A percentile compares a stretch with the other conserved stretches of the same genome.
Evolutionary conservation across 2,888 invertebrate species (phyloP).

Genomic region (Lepidocyrtoides sp.): DNA sequence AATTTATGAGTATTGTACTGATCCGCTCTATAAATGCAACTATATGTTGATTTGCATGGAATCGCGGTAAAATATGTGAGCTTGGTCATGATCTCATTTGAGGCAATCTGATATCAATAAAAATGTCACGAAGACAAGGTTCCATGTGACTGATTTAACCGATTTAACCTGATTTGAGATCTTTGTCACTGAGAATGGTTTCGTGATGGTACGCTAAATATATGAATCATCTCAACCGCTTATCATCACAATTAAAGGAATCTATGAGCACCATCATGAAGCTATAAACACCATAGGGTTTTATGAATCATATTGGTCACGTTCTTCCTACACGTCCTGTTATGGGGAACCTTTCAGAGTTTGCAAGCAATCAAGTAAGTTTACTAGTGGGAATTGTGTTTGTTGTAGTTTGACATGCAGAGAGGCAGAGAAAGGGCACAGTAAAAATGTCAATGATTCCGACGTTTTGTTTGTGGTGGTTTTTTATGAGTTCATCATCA

Average conservation of each 20-base stretch:
- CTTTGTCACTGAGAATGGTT: conserved; percentile 12
- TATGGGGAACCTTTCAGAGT: neutral
- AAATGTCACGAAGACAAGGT: neutral
- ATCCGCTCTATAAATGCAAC: neutral
- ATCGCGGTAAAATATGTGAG: neutral
- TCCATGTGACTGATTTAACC: conserved; percentile 17
- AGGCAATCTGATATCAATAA: neutral
- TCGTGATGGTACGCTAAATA: conserved; percentile 4
- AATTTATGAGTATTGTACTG: neutral
- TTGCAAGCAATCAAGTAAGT: neutral
- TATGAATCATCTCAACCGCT: neutral
- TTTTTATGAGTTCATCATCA: neutral
- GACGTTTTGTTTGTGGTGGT: neutral
- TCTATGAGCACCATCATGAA: neutral
- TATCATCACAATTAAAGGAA: conserved; percentile 18
- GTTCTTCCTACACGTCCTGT: neutral
- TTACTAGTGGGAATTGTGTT: too few species aligned
- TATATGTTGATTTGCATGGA: neutral
- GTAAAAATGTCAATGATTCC: neutral
- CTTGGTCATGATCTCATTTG: neutral
- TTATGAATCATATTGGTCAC: neutral
- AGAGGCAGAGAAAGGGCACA: neutral
- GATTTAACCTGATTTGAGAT: neutral
- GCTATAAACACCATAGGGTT: neutral
- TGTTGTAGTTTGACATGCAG: neutral